Evolutionary conservation across 1,140 invertebrate genomes (phyloP).

Genomic region (Aethina tumida): DNA sequence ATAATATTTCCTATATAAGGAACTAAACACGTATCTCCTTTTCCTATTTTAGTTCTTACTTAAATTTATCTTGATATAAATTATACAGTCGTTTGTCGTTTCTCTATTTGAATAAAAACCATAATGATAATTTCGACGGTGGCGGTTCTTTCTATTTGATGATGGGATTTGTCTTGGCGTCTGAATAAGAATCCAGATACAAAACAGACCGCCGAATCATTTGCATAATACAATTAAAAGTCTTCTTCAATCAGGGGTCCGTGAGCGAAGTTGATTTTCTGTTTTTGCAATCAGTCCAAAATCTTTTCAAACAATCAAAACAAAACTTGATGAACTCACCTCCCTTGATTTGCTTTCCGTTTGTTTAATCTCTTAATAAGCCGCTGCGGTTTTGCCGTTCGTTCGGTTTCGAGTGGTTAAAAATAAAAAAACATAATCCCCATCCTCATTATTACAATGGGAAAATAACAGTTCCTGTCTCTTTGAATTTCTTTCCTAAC

Average conservation of each 20-base stretch:
- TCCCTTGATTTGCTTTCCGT: constrained; percentile 12
- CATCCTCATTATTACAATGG: constrained; percentile 5
- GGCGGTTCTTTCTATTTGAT: no score
- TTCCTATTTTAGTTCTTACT: no score
- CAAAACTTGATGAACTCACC: constrained; percentile 24
- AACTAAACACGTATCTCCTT: no score
- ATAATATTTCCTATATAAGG: no score
- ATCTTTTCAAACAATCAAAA: constrained; percentile 18
- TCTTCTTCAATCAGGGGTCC: constrained; percentile 26
- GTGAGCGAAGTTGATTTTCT: constrained; percentile 20
- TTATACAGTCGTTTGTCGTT: no score
- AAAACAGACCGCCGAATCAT: constrained; percentile 21
- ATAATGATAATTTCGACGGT: no score
- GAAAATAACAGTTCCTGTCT: constrained; percentile 4
- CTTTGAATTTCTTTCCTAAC: no score
- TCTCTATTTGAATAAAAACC: no score
- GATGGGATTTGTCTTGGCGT: no score
- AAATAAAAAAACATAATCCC: constrained; percentile 3
- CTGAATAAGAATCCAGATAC: constrained; percentile 15
- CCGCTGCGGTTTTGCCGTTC: constrained; percentile 12
- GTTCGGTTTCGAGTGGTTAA: background rate
- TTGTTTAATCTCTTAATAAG: constrained; percentile 18
- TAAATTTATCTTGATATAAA: no score
- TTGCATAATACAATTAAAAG: constrained; percentile 31
- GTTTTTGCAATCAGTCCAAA: constrained; percentile 25